These are phyloP conservation scores for Lordiphosa fenestrarum DNA, from an alignment of 2,888 invertebrate genomes.

Conservation along the genomic window DNA sequence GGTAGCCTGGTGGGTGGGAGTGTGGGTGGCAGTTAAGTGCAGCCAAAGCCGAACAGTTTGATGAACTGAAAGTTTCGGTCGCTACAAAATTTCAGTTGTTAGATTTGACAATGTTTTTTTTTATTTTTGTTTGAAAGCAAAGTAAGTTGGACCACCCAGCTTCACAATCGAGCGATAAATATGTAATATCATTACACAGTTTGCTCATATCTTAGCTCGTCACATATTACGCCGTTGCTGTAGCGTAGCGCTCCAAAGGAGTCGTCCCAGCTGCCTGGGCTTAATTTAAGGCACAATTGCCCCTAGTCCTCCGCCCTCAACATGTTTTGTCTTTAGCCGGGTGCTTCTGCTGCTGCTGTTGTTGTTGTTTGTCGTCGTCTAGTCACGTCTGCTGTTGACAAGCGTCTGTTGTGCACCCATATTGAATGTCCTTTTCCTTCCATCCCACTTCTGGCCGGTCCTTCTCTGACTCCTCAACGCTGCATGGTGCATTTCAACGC, in stretches of 20 bases:
- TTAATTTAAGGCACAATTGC: conserved; percentile 8
- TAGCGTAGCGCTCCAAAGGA: neutral
- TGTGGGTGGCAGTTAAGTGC: conserved; percentile 1
- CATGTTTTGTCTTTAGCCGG: conserved; percentile 53
- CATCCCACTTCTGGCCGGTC: conserved; percentile 1
- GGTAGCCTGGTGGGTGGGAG: too few species aligned
- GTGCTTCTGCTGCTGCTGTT: conserved; percentile 26
- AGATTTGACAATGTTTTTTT: neutral
- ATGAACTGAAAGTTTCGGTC: conserved; percentile 22
- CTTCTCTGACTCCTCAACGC: conserved; percentile 29
- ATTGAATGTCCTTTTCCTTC: conserved; percentile 5
- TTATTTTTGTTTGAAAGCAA: too few species aligned
- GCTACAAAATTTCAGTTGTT: conserved; percentile 21
- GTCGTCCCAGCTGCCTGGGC: neutral
- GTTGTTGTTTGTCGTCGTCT: conserved; percentile 54
- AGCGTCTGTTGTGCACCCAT: conserved; percentile 60
- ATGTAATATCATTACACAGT: too few species aligned
- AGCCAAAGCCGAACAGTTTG: conserved; percentile 25
- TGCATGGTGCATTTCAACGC: conserved; percentile 70
- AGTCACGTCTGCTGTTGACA: conserved; percentile 72
- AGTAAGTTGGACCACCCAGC: too few species aligned
- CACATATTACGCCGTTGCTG: too few species aligned
- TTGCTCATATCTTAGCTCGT: too few species aligned
- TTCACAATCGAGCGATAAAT: too few species aligned
- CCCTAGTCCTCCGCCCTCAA: conserved; percentile 34